Evolutionary conservation across 2,888 invertebrate genomes (phyloP).

Genomic region (Patella pellucida): DNA sequence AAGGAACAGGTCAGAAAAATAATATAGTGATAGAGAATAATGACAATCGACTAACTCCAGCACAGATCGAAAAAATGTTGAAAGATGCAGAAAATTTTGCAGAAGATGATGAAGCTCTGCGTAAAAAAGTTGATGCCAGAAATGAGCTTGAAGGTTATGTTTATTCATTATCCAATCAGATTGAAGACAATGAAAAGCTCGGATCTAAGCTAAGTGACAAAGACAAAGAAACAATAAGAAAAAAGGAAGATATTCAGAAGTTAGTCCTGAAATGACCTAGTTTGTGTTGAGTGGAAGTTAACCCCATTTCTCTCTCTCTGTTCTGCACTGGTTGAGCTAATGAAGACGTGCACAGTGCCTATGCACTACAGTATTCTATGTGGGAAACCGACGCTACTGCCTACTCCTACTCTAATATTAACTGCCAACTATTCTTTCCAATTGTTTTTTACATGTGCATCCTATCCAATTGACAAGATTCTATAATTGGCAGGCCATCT

Average conservation of each 20-base stretch:
- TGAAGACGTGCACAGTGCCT: too few species aligned
- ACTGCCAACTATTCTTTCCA: too few species aligned
- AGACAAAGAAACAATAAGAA: slow-evolving; percentile 93
- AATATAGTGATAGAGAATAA: slow-evolving; percentile 99
- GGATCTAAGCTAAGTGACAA: slow-evolving; percentile 88
- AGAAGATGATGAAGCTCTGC: slow-evolving; percentile 93
- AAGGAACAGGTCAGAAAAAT: slow-evolving; percentile 98
- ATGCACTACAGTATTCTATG: too few species aligned
- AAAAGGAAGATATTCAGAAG: slow-evolving; percentile 91
- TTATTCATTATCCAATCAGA: slow-evolving; percentile 96
- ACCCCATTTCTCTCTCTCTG: too few species aligned
- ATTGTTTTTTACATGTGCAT: too few species aligned
- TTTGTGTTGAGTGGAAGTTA: too few species aligned
- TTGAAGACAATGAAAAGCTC: slow-evolving; percentile 95
- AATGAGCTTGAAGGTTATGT: slow-evolving; percentile 95
- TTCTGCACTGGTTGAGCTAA: too few species aligned
- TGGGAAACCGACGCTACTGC: too few species aligned
- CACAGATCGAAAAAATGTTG: slow-evolving; percentile 99
- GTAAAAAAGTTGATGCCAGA: slow-evolving; percentile 90
- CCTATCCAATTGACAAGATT: too few species aligned
- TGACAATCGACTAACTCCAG: slow-evolving; percentile 94
- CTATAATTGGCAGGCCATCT: too few species aligned
- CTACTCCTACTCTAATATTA: too few species aligned
- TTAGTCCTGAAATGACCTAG: too few species aligned
- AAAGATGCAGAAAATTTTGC: slow-evolving; percentile 98